Conservation (phyloP, 2,113 vertebrate genomes). For the Pachypanchax playfairii region DNA sequence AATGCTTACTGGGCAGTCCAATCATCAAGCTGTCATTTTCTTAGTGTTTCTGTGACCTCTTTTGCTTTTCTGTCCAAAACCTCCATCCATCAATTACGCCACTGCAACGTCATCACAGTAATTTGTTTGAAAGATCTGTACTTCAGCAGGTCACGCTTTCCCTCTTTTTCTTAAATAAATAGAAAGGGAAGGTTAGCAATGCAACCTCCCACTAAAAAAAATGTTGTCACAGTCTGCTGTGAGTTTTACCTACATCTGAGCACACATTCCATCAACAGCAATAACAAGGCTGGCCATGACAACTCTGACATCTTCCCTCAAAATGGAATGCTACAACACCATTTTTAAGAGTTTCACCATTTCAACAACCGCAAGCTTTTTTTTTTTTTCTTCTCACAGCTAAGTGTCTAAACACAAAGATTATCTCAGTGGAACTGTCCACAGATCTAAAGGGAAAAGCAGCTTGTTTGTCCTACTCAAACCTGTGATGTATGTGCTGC, state of each 20-base stretch:
- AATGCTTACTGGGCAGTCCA: conserved; percentile 56
- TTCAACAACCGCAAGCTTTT: no score
- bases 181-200: conserved; percentile 28
- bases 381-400: no score
- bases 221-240: conserved; percentile 31
- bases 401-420: not conserved
- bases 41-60: no score
- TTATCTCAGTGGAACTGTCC: no score
- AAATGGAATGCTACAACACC: no score
- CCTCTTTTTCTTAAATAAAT: no score
- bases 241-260: conserved; percentile 38
- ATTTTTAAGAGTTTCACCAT: no score
- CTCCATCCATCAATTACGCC: not conserved
- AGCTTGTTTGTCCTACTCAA: not conserved
- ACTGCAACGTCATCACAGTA: no score
- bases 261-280: conserved; percentile 7
- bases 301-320: no score
- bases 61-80: not conserved
- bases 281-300: conserved; percentile 7
- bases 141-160: no score
- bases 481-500: not conserved
- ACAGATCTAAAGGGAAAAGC: conserved; percentile 4
- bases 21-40: conserved; percentile 25
- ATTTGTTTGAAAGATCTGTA: no score
- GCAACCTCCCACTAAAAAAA: conserved; percentile 6